phyloP scores from a whole-genome alignment of 2,888 invertebrate genomes.

The Anthoptus insignis region DNA sequence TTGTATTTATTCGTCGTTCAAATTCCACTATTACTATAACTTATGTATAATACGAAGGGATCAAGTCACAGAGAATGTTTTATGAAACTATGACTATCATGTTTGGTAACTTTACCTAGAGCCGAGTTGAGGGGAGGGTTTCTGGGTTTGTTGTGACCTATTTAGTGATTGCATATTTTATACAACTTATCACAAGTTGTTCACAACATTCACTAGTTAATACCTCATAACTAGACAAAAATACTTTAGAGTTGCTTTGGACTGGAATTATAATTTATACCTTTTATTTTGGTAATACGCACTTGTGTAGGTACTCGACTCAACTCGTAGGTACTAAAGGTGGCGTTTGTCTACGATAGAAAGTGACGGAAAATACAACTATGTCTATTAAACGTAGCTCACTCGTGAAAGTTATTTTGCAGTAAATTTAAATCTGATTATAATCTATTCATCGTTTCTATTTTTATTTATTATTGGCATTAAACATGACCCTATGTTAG shows the following conservation, averaged over 20 bases:
- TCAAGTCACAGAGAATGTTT: slow-evolving; percentile 57
- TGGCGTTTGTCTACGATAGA: slow-evolving; percentile 28
- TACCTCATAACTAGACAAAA: no score
- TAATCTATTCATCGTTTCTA: slow-evolving; percentile 53
- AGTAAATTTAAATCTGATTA: slow-evolving; percentile 52
- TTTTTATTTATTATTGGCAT: slow-evolving; percentile 40
- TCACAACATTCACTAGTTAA: no score
- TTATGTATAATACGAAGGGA: slow-evolving; percentile 49
- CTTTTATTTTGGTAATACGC: no score
- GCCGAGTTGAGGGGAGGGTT: slow-evolving; percentile 12
- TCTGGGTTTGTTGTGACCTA: no score
- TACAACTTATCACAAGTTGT: no score
- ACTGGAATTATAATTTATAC: no score
- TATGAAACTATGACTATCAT: slow-evolving; percentile 74
- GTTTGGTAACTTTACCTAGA: slow-evolving; percentile 60
- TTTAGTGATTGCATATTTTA: no score
- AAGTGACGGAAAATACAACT: slow-evolving; percentile 60
- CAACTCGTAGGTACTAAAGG: slow-evolving; percentile 17
- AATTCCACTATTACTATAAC: slow-evolving; percentile 62
- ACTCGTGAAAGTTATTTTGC: slow-evolving; percentile 61
- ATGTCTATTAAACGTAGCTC: slow-evolving; percentile 72
- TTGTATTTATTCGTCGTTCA: slow-evolving; percentile 63
- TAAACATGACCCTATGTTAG: slow-evolving; percentile 47
- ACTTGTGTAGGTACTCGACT: slow-evolving; percentile 22
- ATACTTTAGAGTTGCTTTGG: no score